phyloP scores from a whole-genome alignment of 2,113 vertebrate genomes.

The Pachycephala philippinensis region DNA sequence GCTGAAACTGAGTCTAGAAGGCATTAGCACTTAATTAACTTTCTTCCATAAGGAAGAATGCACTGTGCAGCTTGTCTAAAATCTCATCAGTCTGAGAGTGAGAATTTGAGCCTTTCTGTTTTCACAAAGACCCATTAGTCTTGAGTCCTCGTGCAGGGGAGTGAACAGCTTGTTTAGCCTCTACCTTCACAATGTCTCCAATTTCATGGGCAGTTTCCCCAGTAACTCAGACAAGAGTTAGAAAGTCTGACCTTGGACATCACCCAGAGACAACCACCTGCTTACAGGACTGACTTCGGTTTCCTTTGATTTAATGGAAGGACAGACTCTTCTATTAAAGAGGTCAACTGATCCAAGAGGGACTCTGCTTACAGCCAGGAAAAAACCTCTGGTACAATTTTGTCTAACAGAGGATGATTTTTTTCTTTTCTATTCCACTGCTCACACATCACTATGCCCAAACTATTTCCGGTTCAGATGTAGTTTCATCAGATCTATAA shows the following conservation, averaged over 20 bases:
- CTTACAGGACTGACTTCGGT: not conserved
- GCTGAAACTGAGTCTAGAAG: not conserved
- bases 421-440: not conserved
- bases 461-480: not conserved
- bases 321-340: not conserved
- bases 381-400: not conserved
- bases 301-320: constrained; percentile 19
- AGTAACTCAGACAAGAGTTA: not conserved
- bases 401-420: not conserved
- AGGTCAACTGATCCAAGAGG: not conserved
- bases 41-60: not conserved
- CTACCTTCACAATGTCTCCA: not conserved
- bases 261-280: not conserved
- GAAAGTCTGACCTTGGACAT: constrained; percentile 12
- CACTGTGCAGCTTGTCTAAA: not conserved
- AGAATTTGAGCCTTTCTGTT: not conserved
- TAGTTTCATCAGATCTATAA: not conserved
- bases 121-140: not conserved
- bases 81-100: not conserved
- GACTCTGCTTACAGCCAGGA: not conserved
- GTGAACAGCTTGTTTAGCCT: not conserved
- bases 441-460: not conserved
- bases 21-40: not conserved
- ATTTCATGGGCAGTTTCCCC: not conserved
- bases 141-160: not conserved